Percentiles rank a stretch among this genome's conserved stretches.
Conservation (phyloP, 2,113 vertebrate genomes). For the Vicugna pacos region DNA sequence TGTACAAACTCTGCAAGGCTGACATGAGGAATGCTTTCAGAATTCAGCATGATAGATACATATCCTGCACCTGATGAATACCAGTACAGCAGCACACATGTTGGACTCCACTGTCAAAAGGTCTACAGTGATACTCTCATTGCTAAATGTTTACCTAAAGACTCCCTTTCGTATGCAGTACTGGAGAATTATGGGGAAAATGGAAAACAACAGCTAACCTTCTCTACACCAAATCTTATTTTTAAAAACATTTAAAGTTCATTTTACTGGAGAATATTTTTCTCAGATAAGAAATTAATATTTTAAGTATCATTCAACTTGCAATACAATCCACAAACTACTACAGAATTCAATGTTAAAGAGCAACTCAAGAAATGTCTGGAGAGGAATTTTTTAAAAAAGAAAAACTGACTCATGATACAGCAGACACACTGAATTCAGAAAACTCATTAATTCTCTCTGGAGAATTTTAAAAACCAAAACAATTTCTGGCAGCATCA, state of each 20-base stretch:
- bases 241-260: neutral
- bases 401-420: neutral
- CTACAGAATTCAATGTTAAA: neutral
- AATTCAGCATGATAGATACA: fast-evolving
- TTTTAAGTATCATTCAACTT: neutral
- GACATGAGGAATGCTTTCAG: neutral
- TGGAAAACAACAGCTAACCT: neutral
- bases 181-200: neutral
- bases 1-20: neutral
- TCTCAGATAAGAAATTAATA: neutral
- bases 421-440: neutral
- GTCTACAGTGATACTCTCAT: neutral
- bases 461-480: neutral
- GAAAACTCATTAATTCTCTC: neutral
- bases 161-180: neutral
- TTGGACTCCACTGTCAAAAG: neutral
- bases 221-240: neutral
- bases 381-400: neutral
- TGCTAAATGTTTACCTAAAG: neutral
- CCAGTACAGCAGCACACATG: fast-evolving
- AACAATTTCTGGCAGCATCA: neutral
- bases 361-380: neutral
- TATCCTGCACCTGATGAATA: fast-evolving
- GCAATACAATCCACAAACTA: neutral
- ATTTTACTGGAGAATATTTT: neutral